Evolutionary conservation across 53 echinoderm and acorn worm species (phyloP), one percentile per base, ranked within the genome.

Genomic region (Actinopyga echinites): DNA sequence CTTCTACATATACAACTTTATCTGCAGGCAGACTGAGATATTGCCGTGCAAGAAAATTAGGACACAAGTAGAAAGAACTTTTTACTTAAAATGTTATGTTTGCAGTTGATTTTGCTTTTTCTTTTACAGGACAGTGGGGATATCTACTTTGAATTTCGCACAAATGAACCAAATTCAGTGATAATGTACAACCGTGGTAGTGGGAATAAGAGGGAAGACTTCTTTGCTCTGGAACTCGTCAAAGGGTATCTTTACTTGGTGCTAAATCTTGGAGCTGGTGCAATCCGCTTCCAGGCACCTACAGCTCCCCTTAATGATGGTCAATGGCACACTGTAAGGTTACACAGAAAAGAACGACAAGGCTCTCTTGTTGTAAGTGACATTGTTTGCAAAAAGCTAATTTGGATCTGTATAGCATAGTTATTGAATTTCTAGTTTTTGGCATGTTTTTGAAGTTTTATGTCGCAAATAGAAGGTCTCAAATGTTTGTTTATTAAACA

Each of bases 151-250:
- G 87, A 90, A 58, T 99, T 99, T 83, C 94, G 99, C 0, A 90
- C 94, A 86, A 99, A 92, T 45, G 99, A 99, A 55, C 92, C 94
- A 6, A 79, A 88, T 31, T 92, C 89, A 0, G 92, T 99, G 52
- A 81, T 99, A 79, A 94, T 99, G 99, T 99, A 99, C 87, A 94
- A 90, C 89, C 91, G 84, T 31, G 96, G 96, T 13, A 75, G 71
- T 19, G 85, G 80, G 40, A 22, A 3, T 44, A 45, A 26, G 15
- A 65, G 12, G 6, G 82, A 78, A 9, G 99, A 99, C 61, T 99
- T 94, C 94, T 95, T 99, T 75, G 99, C 91, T 34, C 86, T 99
- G 83, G 99, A 99, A 75, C 75, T 99, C 42, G 69, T 94, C 40
- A 87, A 99, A 31, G 99, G 99, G 26, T 91, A 89, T 52, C 83